phyloP scores from a whole-genome alignment of 2,113 vertebrate genomes.

The Lutjanus erythropterus region DNA sequence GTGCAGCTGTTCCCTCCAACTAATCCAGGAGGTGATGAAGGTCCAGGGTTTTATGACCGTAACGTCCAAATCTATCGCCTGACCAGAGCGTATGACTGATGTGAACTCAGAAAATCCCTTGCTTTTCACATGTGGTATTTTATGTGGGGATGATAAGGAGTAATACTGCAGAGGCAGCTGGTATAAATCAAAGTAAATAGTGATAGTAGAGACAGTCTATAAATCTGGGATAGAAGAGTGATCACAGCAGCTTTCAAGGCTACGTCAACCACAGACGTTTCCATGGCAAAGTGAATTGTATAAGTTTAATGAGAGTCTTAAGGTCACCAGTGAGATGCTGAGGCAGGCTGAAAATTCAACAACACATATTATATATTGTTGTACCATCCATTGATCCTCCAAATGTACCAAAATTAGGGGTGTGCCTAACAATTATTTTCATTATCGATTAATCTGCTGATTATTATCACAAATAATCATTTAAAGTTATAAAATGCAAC shows the following conservation, averaged over 20 bases:
- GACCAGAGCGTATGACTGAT: conserved; percentile 55
- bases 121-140: conserved; percentile 66
- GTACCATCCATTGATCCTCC: no score
- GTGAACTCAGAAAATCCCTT: conserved; percentile 2
- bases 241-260: conserved; percentile 33
- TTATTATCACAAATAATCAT: no score
- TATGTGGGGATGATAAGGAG: conserved; percentile 38
- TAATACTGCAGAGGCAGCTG: conserved; percentile 48
- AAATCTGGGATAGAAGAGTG: conserved; percentile 52
- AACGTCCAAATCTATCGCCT: conserved; percentile 41
- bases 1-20: conserved; percentile 51
- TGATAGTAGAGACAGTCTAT: conserved; percentile 55
- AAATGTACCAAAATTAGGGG: background rate
- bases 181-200: conserved; percentile 61
- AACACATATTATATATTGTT: background rate
- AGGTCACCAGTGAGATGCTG: background rate
- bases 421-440: no score
- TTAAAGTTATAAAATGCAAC: no score
- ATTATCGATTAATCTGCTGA: no score
- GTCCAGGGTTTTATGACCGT: conserved; percentile 39
- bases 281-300: background rate
- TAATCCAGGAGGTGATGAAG: conserved; percentile 29
- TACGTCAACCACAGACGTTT: conserved; percentile 22
- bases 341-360: background rate
- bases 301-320: background rate